Evolutionary conservation across 2,797 vertebrate species (phyloP).

Genomic region (Gymnodraco acuticeps): DNA sequence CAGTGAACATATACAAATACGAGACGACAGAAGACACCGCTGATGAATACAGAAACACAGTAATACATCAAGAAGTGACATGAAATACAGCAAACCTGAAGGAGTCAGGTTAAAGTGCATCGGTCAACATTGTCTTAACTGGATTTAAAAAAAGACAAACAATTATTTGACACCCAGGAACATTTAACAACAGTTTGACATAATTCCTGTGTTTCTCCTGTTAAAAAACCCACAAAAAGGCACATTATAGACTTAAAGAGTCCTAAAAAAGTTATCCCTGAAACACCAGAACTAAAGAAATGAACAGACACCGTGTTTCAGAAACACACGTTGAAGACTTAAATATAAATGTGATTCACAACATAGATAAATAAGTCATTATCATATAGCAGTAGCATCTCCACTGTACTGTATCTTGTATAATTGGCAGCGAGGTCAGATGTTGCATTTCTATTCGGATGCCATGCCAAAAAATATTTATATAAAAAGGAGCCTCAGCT

Average conservation of each 20-base stretch:
- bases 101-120: constrained; percentile 42
- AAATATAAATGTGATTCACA: neutral
- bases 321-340: neutral
- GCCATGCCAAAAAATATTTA: no score
- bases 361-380: no score
- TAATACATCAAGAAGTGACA: neutral
- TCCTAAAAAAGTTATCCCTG: neutral
- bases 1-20: constrained; percentile 5
- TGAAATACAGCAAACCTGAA: neutral
- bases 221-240: neutral
- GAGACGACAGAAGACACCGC: neutral
- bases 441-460: no score
- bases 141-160: neutral
- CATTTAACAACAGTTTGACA: neutral
- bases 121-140: neutral
- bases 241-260: neutral
- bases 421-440: no score
- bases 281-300: constrained; percentile 9
- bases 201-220: neutral
- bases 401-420: no score
- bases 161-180: no score
- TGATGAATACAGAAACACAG: neutral
- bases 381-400: neutral
- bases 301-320: neutral
- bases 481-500: no score